A percentile compares a stretch with the other conserved stretches of the same genome.
phyloP scores from a whole-genome alignment of 2,888 invertebrate genomes.

The Tiphia femorata region DNA sequence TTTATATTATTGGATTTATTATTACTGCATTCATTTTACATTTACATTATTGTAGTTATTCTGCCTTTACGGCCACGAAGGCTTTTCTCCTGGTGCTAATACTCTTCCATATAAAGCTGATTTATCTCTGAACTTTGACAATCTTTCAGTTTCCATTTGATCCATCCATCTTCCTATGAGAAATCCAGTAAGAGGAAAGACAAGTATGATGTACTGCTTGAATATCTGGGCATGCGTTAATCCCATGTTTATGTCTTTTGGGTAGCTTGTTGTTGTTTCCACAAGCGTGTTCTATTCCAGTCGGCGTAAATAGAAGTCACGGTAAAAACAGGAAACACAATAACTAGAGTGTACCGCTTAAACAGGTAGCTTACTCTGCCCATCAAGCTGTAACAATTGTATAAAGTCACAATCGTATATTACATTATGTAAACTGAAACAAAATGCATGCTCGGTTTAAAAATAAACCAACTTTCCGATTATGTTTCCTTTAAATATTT shows the following conservation, averaged over 20 bases:
- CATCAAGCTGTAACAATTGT: constrained; percentile 54
- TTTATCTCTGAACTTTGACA: constrained; percentile 83
- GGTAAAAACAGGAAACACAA: constrained; percentile 77
- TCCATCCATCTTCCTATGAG: constrained; percentile 75
- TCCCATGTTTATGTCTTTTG: background rate
- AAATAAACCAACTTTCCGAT: no score
- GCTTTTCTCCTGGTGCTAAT: constrained; percentile 76
- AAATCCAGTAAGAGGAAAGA: constrained; percentile 73
- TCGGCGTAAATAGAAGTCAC: constrained; percentile 78
- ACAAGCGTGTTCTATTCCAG: no score
- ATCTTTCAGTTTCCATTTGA: constrained; percentile 79
- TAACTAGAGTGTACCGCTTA: constrained; percentile 77
- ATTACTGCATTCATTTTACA: no score
- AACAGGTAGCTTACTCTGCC: constrained; percentile 65
- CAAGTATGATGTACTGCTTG: constrained; percentile 70
- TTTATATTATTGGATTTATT: no score
- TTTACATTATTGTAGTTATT: no score
- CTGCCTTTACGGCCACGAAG: constrained; percentile 78
- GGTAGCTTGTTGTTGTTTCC: constrained; percentile 73
- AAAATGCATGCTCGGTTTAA: no score
- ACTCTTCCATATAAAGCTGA: constrained; percentile 81
- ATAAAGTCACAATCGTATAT: no score
- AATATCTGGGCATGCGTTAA: background rate
- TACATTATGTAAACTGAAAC: no score
- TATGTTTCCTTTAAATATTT: no score